Conservation (phyloP, 2,888 invertebrate species). For the Palloptera scutellata region DNA sequence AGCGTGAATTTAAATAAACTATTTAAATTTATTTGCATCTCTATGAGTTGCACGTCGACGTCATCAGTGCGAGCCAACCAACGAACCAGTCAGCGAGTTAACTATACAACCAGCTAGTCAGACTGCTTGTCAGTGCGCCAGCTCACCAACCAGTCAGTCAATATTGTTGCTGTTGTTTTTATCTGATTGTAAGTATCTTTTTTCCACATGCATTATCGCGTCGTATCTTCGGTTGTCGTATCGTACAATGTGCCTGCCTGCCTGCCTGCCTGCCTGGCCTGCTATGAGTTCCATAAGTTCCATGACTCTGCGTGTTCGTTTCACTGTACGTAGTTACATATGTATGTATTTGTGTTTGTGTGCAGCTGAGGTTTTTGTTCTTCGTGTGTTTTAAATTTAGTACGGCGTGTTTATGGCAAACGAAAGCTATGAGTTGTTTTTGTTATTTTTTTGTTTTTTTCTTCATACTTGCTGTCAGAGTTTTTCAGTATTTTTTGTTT, state of each 20-base stretch:
- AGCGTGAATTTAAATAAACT: too few relatives aligned
- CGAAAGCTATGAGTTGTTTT: slow-evolving; percentile 59
- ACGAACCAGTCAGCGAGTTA: too few relatives aligned
- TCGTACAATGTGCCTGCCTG: slow-evolving; percentile 2
- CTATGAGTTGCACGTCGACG: too few relatives aligned
- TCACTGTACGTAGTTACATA: slow-evolving; percentile 4
- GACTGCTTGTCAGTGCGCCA: slow-evolving; percentile 1
- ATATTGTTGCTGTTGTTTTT: slow-evolving; percentile 1
- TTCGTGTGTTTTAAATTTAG: slow-evolving; percentile 51
- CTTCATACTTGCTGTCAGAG: background rate
- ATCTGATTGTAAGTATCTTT: background rate
- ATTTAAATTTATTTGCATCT: too few relatives aligned
- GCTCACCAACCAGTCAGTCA: slow-evolving; percentile 7
- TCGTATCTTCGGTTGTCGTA: too few relatives aligned
- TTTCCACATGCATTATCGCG: slow-evolving; percentile 4
- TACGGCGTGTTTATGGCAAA: slow-evolving; percentile 61
- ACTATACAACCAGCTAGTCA: background rate
- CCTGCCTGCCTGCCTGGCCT: slow-evolving; percentile 10
- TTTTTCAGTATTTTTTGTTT: slow-evolving; percentile 7
- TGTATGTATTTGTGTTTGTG: slow-evolving; percentile 26
- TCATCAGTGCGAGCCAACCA: too few relatives aligned
- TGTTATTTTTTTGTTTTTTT: slow-evolving; percentile 18
- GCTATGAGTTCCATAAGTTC: background rate
- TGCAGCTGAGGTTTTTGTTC: slow-evolving; percentile 20
- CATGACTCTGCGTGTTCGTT: background rate